Base-by-base conservation (phyloP, 2,113 vertebrate genomes). In the Oncorhynchus keta region DNA sequence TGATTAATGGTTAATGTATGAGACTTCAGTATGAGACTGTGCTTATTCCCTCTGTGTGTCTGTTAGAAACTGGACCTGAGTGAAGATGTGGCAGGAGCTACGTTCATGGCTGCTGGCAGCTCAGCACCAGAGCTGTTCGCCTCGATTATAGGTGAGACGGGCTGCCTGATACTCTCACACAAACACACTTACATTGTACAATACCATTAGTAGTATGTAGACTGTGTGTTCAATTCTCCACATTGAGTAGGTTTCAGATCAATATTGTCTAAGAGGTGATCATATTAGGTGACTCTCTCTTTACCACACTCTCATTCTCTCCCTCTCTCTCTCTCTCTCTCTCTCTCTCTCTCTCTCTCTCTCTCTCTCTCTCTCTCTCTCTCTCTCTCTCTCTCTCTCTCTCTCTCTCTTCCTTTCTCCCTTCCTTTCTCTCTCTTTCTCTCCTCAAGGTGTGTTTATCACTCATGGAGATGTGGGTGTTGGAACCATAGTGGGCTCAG, bases 31-130 rank as follows among this genome's bases (percentile, higher is more conserved):
- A 14, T 55, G 16, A 55, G 13, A 55, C 16, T 55, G 3, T 30
- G 26, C 26, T 65, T 65, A 24, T 26, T 65, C 62, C 26, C 4
- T 65, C 61, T 30, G 20, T 22, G 5, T 48, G 70, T 6, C 3
- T 22, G 20, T 76, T 85, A 97, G 96, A 95, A 92, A 88, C 91
- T 97, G 61, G 94, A 95, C 79, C 86, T 97, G 84, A 96, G 95
- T 14, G 95, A 95, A 88, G 96, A 97, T 73, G 96, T 97, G 75
- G 96, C 96, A 2, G 96, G 96, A 79, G 96, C 96, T 73, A 97
- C 96, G 8, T 97, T 97, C 87, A 97, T 97, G 96, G 96, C 96
- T 30, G 95, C 95, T 6, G 96, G 95, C 76, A 97, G 96, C 90
- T 97, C 96, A 0, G 96, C 95, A 0, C 96, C 96, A 3, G 96